Base-by-base conservation (phyloP, 30 jellyfish, hydroid and myxozoan genomes). In the Chrysaora quinquecirrha region DNA sequence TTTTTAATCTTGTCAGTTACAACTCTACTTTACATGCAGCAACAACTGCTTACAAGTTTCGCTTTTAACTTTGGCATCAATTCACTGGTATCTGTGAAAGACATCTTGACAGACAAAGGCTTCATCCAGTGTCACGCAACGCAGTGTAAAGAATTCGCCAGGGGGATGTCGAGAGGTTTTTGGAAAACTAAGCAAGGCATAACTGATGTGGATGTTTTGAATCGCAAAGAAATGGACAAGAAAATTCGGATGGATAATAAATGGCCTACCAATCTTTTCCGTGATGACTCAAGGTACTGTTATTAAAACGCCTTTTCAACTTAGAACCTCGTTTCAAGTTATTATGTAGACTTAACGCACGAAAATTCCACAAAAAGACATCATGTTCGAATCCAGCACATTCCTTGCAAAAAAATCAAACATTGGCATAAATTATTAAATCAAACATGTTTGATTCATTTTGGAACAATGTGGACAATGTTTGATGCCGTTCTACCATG, bases 221-320 rank as follows among this genome's bases (percentile, higher is more conserved):
- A 68, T 35, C 48, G 98, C 28, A 27, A 48, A 49, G 54, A 69
- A 12, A 48, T 85, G 95, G 98, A 91, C 67, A 64, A 21, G 48
- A 56, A 21, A 27, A 91, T 73, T 9, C 74, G 98, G 25, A 43
- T 78, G 24, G 71, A 47, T 33, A 79, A 35, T 84, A 47, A 84
- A 2, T 91, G 98, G 98, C 98, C 98, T 21, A 84, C 85, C 18
- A 71, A 46, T 14, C 70, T 91, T 33, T 77, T 24, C 38, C 84
- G 98, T 30, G 74, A 80, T 46, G 98, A 91, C 71, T 66, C 90
- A n/a, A 91, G 98, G 98, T 90, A 74, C n/a, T 29, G 33, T 23
- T 3, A 34, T 12, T 6, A 12, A 25, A 33, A 12, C 22, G 1
- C 34, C 23, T 31, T 21, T 27, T 31, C 11, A 12, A 33, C 29